These are phyloP conservation scores for Copsychus sechellarum DNA, from an alignment of 2,113 vertebrate species.

Conservation along the genomic window DNA sequence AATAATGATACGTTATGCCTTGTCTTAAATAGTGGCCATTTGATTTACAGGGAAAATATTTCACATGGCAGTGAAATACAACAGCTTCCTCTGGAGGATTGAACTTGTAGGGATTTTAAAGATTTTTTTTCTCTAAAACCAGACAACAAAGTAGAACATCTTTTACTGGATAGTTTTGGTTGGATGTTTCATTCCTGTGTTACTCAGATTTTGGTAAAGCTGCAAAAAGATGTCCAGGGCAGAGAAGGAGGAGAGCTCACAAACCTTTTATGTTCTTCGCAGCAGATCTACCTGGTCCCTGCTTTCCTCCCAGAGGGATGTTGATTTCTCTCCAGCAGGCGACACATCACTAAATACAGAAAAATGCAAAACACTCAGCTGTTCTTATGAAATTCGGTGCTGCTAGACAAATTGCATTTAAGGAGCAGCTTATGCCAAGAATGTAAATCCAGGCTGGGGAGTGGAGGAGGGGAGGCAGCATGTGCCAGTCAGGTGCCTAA, in stretches of 20 bases:
- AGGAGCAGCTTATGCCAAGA: conserved; percentile 17
- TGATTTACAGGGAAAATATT: neutral
- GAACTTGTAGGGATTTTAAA: neutral
- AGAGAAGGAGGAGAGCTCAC: neutral
- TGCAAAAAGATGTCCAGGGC: neutral
- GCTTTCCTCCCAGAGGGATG: neutral
- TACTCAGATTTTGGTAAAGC: neutral
- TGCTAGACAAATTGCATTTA: neutral
- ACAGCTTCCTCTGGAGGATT: neutral
- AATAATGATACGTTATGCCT: neutral
- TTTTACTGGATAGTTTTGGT: neutral
- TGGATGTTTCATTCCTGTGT: neutral
- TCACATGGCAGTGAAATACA: neutral
- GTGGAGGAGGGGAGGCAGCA: neutral
- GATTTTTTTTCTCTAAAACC: neutral
- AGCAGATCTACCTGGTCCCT: neutral
- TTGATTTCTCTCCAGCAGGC: neutral
- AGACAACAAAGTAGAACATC: neutral
- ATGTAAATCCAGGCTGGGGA: conserved; percentile 23
- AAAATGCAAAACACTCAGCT: conserved; percentile 18
- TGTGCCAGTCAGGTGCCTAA: neutral
- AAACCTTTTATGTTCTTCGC: neutral
- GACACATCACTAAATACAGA: neutral
- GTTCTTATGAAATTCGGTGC: neutral
- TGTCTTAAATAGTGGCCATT: neutral